Evolutionary conservation across 1,140 invertebrate species (phyloP), one percentile per base, ranked within the genome.

Genomic region (Lutraria rhynchaena): DNA sequence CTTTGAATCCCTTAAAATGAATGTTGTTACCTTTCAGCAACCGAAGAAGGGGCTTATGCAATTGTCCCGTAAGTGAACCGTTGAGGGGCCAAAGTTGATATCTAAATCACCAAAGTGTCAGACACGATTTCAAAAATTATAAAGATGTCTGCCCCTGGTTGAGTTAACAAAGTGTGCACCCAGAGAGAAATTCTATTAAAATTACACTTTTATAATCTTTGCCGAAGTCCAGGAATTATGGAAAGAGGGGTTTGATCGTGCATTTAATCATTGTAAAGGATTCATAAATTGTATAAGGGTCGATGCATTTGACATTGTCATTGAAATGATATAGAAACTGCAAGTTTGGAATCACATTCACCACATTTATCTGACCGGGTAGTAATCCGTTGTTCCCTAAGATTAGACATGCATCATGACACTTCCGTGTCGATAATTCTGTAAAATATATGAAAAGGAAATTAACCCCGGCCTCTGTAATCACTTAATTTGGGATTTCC

Each of bases 261-360:
- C 71, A 60, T 75, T 44, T 37, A 75, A 58, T 41, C 53, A 7
- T 37, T 19, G 31, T 49, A 19, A 33, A 37, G 49, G 31, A 76
- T 76, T 63, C 73, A 76, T 76, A 76, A 76, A 76, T 76, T 76
- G 73, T 63, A 76, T 76, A 76, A 76, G 73, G 73, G 73, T 63
- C 73, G 31, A 61, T 60, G 73, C 5, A n/a, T 49, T 53, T 76
- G 73, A 63, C 73, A 76, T 63, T 51, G 57, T 76, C 73, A 76
- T 46, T 46, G n/a, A n/a, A n/a, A 69, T 5, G 37, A 15, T 15
- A 41, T 41, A 41, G n/a, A n/a, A n/a, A n/a, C n/a, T n/a, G n/a
- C n/a, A n/a, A n/a, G n/a, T n/a, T 41, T 41, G 37, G 37, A 15
- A 15, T 41, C 37, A 41, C 5, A 41, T 41, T 41, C 5, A 41